A percentile compares a stretch with the other conserved stretches of the same genome.
Conservation (phyloP, 2,888 invertebrate species). For the Tenthredo scrophulariae region DNA sequence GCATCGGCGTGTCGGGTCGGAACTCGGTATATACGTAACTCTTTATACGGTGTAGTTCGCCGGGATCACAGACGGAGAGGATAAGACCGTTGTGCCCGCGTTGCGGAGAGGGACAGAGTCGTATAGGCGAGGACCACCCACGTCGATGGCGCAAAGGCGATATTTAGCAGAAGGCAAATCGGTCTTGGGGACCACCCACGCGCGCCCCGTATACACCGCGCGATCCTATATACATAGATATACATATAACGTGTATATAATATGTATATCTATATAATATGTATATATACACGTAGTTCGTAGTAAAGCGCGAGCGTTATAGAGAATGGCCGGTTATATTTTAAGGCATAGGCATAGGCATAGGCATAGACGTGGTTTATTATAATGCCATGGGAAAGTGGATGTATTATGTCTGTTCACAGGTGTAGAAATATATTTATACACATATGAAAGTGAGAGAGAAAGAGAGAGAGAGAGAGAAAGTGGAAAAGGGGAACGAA, state of each 20-base stretch:
- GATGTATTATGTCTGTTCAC: not conserved
- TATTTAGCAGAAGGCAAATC: conserved; percentile 78
- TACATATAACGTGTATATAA: not conserved
- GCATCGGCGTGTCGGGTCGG: conserved; percentile 52
- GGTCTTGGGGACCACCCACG: conserved; percentile 75
- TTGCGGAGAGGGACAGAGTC: conserved; percentile 38
- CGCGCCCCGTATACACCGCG: conserved; percentile 58
- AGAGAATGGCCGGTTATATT: conserved; percentile 4
- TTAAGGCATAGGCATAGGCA: not conserved
- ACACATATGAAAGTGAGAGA: not conserved
- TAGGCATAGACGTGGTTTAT: conserved; percentile 1
- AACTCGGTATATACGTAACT: conserved; percentile 51
- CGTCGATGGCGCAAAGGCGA: conserved; percentile 76
- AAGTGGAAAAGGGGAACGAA: not conserved
- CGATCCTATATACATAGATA: conserved; percentile 40
- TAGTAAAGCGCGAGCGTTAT: conserved; percentile 29
- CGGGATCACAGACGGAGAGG: conserved; percentile 48
- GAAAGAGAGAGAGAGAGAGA: not conserved
- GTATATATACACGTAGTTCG: conserved; percentile 12
- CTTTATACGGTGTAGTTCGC: conserved; percentile 55
- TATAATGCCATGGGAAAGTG: not conserved
- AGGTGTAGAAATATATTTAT: conserved; percentile 41
- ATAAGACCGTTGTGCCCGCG: not conserved
- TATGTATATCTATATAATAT: not conserved
- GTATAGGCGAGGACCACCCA: conserved; percentile 71